phyloP scores from a whole-genome alignment of 2,888 invertebrate species.

The Drosophila niveifrons region DNA sequence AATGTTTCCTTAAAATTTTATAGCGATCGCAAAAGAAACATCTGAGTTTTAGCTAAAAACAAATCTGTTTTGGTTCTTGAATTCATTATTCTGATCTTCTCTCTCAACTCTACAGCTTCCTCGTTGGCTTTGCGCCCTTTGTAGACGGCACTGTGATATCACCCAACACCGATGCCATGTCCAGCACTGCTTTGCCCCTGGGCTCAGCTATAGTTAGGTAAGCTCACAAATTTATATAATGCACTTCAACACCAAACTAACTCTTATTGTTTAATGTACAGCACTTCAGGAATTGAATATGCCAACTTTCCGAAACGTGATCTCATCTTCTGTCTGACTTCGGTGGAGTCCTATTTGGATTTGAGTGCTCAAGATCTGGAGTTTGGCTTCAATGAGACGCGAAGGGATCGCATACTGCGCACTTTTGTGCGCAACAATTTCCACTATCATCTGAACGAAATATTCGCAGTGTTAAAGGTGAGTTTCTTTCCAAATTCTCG shows the following conservation, averaged over 20 bases:
- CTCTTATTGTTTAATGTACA: slow-evolving; percentile 42
- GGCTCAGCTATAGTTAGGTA: slow-evolving; percentile 86
- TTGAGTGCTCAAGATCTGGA: slow-evolving; percentile 93
- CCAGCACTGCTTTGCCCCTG: slow-evolving; percentile 83
- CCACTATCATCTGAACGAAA: slow-evolving; percentile 97
- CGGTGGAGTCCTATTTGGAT: slow-evolving; percentile 93
- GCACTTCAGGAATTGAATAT: slow-evolving; percentile 91
- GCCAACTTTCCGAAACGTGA: slow-evolving; percentile 93
- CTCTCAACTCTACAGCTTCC: slow-evolving; percentile 86
- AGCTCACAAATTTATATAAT: neutral
- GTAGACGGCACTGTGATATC: slow-evolving; percentile 95
- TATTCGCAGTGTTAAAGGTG: slow-evolving; percentile 93
- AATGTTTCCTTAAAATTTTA: neutral
- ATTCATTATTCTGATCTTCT: neutral
- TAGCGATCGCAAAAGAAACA: neutral
- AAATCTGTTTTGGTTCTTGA: too few species aligned
- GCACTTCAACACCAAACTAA: neutral
- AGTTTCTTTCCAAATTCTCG: slow-evolving; percentile 3
- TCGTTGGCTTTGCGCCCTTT: slow-evolving; percentile 97
- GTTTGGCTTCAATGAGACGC: slow-evolving; percentile 96
- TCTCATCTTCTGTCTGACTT: slow-evolving; percentile 93
- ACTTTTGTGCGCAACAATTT: slow-evolving; percentile 97
- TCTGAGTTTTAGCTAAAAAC: neutral
- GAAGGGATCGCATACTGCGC: slow-evolving; percentile 93
- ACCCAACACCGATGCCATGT: slow-evolving; percentile 85